Conservation (phyloP, 1,140 invertebrate species). For the Drosophila repletoides region DNA sequence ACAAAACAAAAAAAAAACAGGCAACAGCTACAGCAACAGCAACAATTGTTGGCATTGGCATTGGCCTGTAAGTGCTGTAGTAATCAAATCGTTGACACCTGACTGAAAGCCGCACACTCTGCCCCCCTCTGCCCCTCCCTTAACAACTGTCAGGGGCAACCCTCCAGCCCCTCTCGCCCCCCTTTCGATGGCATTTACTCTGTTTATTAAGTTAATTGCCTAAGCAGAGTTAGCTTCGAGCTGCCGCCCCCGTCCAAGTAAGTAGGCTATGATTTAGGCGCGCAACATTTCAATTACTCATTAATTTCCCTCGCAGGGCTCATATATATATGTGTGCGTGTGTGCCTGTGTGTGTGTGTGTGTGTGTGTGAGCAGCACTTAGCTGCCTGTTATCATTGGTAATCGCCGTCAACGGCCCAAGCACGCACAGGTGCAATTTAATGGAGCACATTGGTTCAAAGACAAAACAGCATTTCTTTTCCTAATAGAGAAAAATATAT, state of each 20-base stretch:
- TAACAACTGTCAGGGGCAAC: no score
- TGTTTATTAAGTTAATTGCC: constrained; percentile 59
- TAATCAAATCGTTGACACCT: constrained; percentile 72
- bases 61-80: constrained; percentile 52
- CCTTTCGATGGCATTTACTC: constrained; percentile 15
- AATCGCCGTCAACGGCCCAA: constrained; percentile 10
- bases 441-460: constrained; percentile 4
- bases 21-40: neutral
- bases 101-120: constrained; percentile 40
- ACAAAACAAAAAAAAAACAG: no score
- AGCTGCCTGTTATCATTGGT: constrained; percentile 19
- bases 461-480: neutral
- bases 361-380: constrained; percentile 5
- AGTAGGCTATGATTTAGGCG: constrained; percentile 63
- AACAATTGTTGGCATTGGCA: constrained; percentile 56
- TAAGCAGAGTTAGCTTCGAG: neutral
- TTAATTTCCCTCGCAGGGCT: neutral
- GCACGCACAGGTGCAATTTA: constrained; percentile 20
- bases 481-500: neutral
- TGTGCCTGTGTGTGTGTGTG: neutral
- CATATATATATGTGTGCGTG: neutral
- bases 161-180: neutral
- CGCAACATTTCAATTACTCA: constrained; percentile 25
- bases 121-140: no score
- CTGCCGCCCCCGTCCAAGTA: constrained; percentile 5